Evolutionary conservation across 1,140 invertebrate species (phyloP).

Genomic region (Pseudachorutes palmiensis): DNA sequence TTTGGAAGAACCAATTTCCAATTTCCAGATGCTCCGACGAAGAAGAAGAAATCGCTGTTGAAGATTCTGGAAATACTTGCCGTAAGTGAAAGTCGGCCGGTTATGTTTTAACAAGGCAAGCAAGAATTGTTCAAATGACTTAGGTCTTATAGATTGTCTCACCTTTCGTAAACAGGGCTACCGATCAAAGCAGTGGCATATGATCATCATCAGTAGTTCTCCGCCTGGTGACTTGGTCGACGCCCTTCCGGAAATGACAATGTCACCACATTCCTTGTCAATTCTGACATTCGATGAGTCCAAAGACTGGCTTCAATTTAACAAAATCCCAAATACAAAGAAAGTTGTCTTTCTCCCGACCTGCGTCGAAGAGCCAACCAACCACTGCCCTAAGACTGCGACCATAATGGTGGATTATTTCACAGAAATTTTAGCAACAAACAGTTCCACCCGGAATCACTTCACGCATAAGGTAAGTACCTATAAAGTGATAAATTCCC

Average conservation of each 20-base stretch:
- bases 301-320: conserved; percentile 24
- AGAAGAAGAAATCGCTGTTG: background rate
- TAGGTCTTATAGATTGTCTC: too few species aligned
- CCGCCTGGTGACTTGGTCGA: background rate
- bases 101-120: too few species aligned
- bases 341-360: conserved; percentile 17
- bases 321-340: conserved; percentile 18
- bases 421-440: conserved; percentile 16
- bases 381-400: background rate
- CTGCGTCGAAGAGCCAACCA: background rate
- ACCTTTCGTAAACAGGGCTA: conserved; percentile 1
- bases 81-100: too few species aligned
- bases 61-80: background rate
- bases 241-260: background rate
- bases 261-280: conserved; percentile 4
- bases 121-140: too few species aligned
- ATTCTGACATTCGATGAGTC: conserved; percentile 21
- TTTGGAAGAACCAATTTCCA: background rate
- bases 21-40: background rate
- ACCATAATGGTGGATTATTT: conserved; percentile 22
- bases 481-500: background rate
- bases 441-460: background rate
- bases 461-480: background rate
- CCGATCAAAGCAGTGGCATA: conserved; percentile 5
- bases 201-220: conserved; percentile 14